phyloP scores from a whole-genome alignment of 2,113 vertebrate species.

The Salvelinus fontinalis region DNA sequence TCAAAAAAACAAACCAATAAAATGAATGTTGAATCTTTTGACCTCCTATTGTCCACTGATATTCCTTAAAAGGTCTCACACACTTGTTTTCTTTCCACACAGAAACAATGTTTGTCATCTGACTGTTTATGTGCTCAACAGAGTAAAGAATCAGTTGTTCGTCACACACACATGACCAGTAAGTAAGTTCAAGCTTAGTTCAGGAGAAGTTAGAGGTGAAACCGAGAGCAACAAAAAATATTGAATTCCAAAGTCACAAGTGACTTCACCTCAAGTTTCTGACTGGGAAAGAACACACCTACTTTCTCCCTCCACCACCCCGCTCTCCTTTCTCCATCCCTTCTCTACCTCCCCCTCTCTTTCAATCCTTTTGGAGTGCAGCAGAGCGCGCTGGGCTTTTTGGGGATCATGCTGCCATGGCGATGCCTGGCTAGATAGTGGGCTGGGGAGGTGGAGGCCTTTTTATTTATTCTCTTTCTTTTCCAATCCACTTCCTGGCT shows the following conservation, averaged over 20 bases:
- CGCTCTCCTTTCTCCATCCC: conserved; percentile 31
- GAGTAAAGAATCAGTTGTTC: too few relatives aligned
- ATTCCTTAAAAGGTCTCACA: conserved; percentile 26
- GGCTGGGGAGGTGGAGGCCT: conserved; percentile 50
- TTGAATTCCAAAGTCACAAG: too few relatives aligned
- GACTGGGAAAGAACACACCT: not conserved
- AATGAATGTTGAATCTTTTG: conserved; percentile 65
- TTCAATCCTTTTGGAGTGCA: conserved; percentile 61
- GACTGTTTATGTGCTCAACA: too few relatives aligned
- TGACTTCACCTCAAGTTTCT: too few relatives aligned
- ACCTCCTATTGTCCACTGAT: not conserved
- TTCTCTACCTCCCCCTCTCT: conserved; percentile 7
- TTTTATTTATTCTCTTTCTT: conserved; percentile 21
- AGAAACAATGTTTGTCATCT: too few relatives aligned
- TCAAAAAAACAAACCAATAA: conserved; percentile 80
- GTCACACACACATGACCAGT: too few relatives aligned
- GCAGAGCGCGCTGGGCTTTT: conserved; percentile 61
- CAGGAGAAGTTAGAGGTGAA: too few relatives aligned
- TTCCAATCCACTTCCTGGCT: conserved; percentile 45
- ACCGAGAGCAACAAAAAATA: too few relatives aligned
- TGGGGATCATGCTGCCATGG: conserved; percentile 66
- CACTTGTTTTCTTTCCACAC: too few relatives aligned
- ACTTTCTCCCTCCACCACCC: conserved; percentile 5
- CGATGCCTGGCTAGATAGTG: conserved; percentile 48
- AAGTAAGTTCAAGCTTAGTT: too few relatives aligned